phyloP scores from a whole-genome alignment of 2,888 invertebrate genomes.

The Geotrupes spiniger region DNA sequence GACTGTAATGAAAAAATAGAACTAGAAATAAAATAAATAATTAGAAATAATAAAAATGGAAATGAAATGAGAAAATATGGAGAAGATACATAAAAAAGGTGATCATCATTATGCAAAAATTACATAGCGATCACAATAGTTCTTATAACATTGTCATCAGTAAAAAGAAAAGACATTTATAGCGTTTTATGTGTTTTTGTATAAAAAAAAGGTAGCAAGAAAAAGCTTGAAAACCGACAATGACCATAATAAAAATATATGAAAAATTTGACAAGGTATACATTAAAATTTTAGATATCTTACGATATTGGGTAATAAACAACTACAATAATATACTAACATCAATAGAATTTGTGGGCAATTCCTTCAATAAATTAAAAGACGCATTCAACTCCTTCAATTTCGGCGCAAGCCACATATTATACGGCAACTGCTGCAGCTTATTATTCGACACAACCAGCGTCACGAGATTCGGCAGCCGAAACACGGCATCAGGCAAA shows the following conservation, averaged over 20 bases:
- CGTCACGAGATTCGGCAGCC: conserved; percentile 71
- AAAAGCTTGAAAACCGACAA: not conserved
- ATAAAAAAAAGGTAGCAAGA: too few species aligned
- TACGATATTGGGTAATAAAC: not conserved
- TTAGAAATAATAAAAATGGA: too few species aligned
- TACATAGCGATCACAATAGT: too few species aligned
- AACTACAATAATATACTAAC: conserved; percentile 35
- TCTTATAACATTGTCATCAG: too few species aligned
- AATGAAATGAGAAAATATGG: too few species aligned
- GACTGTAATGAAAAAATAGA: conserved; percentile 2
- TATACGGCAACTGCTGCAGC: conserved; percentile 75
- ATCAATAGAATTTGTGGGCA: conserved; percentile 61
- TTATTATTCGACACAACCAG: conserved; percentile 95
- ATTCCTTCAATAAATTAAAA: conserved; percentile 79
- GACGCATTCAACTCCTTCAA: conserved; percentile 86
- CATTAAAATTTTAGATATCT: not conserved
- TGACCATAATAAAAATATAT: too few species aligned
- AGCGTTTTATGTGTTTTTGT: too few species aligned
- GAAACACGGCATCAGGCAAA: conserved; percentile 79
- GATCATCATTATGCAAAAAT: too few species aligned
- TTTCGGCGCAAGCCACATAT: conserved; percentile 83
- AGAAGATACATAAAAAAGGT: too few species aligned
- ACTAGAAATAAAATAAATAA: not conserved
- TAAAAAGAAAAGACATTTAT: too few species aligned
- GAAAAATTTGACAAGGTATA: not conserved